Evolutionary conservation across 2,797 vertebrate genomes (phyloP).

Genomic region (Pachyuromys duprasi): DNA sequence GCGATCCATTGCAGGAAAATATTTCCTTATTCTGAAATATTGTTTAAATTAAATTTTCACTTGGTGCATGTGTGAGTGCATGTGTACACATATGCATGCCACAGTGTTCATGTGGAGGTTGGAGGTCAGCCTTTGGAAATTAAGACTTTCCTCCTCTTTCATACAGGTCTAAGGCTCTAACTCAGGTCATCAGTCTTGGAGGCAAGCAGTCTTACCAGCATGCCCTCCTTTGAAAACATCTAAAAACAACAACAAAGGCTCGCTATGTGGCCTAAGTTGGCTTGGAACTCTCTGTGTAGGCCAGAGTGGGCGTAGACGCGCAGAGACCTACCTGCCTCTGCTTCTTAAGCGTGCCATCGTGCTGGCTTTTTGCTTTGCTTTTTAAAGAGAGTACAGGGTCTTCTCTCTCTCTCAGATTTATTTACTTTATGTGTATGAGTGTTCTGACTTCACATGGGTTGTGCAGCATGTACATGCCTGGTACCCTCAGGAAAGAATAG

Average conservation of each 20-base stretch:
- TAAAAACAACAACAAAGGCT: no score
- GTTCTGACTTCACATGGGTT: neutral
- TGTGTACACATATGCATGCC: no score
- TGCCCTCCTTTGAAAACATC: no score
- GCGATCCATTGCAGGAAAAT: neutral
- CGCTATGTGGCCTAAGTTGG: no score
- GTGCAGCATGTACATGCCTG: neutral
- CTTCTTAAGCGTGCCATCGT: neutral
- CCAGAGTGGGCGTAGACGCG: neutral
- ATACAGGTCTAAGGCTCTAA: neutral
- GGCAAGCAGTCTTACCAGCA: neutral
- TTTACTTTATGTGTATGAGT: neutral
- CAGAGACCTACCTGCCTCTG: neutral
- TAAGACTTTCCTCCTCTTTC: neutral
- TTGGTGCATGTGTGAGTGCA: neutral
- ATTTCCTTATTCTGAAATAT: neutral
- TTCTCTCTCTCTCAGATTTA: neutral
- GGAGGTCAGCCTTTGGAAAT: neutral
- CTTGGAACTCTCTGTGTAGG: neutral
- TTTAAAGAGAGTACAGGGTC: neutral
- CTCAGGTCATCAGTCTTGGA: neutral
- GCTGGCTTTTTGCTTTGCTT: neutral
- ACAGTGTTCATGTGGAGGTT: no score
- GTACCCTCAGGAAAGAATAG: no score
- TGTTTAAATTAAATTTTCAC: neutral